Percentiles rank a stretch among this genome's conserved stretches.
Conservation (phyloP, 2,888 invertebrate species). For the Troilus luridus region DNA sequence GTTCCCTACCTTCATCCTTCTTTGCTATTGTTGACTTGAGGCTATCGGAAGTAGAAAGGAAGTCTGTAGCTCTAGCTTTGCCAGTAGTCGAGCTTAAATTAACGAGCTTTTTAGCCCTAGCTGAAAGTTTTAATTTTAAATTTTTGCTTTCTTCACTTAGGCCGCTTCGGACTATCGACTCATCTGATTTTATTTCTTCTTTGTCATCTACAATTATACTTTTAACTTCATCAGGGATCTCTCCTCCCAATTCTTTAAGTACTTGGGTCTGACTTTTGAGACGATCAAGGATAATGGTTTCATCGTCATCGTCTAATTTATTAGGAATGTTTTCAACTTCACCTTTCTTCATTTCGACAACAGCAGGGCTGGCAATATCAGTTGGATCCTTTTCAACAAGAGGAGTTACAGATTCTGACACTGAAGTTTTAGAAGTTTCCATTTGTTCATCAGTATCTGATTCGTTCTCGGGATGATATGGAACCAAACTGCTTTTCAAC, state of each 20-base stretch:
- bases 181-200: conserved; percentile 68
- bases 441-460: conserved; percentile 52
- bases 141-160: conserved; percentile 50
- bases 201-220: conserved; percentile 67
- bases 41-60: conserved; percentile 67
- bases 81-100: conserved; percentile 64
- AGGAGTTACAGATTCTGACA: conserved; percentile 61
- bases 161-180: conserved; percentile 48
- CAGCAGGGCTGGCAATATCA: not conserved
- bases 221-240: conserved; percentile 72
- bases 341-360: conserved; percentile 50
- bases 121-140: conserved; percentile 64
- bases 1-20: conserved; percentile 63
- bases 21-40: conserved; percentile 71
- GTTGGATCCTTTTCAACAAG: conserved; percentile 63
- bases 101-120: conserved; percentile 65
- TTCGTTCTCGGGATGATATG: conserved; percentile 59
- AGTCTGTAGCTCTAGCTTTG: conserved; percentile 62
- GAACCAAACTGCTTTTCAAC: conserved; percentile 56
- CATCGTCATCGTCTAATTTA: conserved; percentile 66
- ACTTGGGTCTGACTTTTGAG: conserved; percentile 73
- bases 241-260: conserved; percentile 73
- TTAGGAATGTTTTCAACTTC: conserved; percentile 43
- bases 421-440: conserved; percentile 42
- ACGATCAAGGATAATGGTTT: conserved; percentile 73